These are phyloP conservation scores for Gambusia affinis DNA, from an alignment of 2,113 vertebrate genomes.

Conservation along the genomic window DNA sequence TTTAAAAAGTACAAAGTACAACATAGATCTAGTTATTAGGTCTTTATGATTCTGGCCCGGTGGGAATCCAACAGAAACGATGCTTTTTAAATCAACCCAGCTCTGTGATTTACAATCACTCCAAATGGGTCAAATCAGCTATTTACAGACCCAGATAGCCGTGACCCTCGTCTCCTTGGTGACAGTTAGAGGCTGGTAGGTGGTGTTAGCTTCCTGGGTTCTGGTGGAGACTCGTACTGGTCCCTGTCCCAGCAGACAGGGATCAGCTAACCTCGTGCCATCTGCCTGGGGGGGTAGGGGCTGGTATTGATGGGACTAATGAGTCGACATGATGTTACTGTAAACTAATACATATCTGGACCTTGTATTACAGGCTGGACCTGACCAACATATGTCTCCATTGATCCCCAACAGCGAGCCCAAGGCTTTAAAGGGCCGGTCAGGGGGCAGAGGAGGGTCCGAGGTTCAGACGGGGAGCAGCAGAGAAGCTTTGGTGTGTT, in stretches of 20 bases:
- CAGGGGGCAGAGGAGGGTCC: slow-evolving; percentile 65
- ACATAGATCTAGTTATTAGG: neutral
- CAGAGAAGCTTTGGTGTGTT: slow-evolving; percentile 58
- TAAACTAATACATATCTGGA: slow-evolving; percentile 84
- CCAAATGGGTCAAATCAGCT: neutral
- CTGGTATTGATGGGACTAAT: slow-evolving; percentile 80
- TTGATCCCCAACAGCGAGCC: slow-evolving; percentile 85
- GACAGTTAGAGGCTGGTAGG: neutral
- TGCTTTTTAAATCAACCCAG: no score
- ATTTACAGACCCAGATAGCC: neutral
- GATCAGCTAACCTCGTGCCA: slow-evolving; percentile 66
- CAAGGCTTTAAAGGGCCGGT: slow-evolving; percentile 72
- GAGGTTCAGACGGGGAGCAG: slow-evolving; percentile 77
- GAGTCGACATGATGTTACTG: slow-evolving; percentile 83
- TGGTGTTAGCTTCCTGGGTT: neutral
- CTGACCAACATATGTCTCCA: slow-evolving; percentile 87
- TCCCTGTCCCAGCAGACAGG: neutral
- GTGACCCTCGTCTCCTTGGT: neutral
- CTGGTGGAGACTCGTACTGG: slow-evolving; percentile 1
- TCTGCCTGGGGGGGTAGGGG: slow-evolving; percentile 60
- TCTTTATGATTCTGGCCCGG: neutral
- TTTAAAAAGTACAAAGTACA: neutral
- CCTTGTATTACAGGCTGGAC: slow-evolving; percentile 83
- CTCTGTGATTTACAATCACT: no score
- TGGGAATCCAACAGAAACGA: neutral